Evolutionary conservation across 2,797 vertebrate genomes (phyloP), one percentile per base, ranked within the genome.

Genomic region (Manis crassicaudata): DNA sequence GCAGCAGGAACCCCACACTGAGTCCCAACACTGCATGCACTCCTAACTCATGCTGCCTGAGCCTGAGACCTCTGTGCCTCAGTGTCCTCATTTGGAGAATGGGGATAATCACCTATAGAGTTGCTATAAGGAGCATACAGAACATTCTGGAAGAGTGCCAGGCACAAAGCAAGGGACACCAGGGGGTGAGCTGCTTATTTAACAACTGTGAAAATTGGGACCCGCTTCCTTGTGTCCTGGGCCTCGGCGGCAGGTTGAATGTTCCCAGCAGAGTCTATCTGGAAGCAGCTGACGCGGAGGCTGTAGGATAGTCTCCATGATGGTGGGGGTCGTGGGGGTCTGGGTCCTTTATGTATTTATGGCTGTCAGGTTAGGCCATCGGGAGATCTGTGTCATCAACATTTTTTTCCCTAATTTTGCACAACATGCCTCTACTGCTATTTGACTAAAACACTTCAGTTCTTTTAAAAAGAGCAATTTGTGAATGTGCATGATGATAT

Each of bases 361-460:
- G 27, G 96, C 91, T 56, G 93, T 93, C 96, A 97, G 82, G 56
- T 68, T 32, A 97, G 96, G 92, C 89, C 63, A 20, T 43, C 63
- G 37, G 68, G 96, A 96, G 96, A 97, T 96, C 96, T 90, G 56
- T 82, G 50, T 60, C 54, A 62, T 62, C 95, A 86, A 86, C 90
- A 94, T 52, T 97, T 94, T 95, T 85, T 85, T 6, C 1, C 29
- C 37, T 8, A 0, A 8, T n/a, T 90, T 77, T 62, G 18, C 95
- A 83, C 90, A 80, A 84, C 65, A 83, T 92, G 97, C 56, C 90
- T 97, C 82, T 62, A 65, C 94, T 88, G 92, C 92, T 40, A 37
- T 97, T 97, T 96, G 95, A 68, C 46, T 79, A 76, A 92, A 98
- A 95, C 96, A 92, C 63, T 97, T 96, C 92, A 72, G 63, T 97